Percentiles rank a stretch among this genome's conserved stretches.
phyloP scores from a whole-genome alignment of 2,113 vertebrate genomes.

The Pluvialis apricaria region DNA sequence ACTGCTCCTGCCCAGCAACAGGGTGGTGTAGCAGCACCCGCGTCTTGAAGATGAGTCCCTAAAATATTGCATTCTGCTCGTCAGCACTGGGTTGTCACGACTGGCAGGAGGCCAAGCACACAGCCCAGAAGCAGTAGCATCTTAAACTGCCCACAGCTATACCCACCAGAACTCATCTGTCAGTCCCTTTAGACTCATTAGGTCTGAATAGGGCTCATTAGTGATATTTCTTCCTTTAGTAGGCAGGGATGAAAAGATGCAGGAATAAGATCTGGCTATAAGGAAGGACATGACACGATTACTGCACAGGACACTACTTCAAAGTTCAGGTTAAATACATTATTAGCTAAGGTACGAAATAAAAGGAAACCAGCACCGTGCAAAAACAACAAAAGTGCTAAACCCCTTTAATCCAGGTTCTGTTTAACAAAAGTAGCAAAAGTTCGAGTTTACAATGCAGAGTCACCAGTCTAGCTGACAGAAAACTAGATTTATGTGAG shows the following conservation, averaged over 20 bases:
- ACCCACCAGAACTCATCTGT: neutral
- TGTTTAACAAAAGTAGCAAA: neutral
- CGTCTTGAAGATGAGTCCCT: fast-evolving
- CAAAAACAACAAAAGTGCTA: neutral
- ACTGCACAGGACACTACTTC: neutral
- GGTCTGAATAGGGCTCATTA: neutral
- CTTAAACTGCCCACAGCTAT: neutral
- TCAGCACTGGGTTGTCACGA: fast-evolving
- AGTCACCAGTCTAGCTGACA: neutral
- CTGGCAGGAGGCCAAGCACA: neutral
- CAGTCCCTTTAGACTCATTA: neutral
- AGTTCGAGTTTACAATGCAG: neutral
- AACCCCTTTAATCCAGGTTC: neutral
- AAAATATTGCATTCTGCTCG: neutral
- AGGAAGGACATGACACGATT: neutral
- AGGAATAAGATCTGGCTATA: neutral
- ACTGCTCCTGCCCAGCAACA: neutral
- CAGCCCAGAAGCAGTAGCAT: neutral
- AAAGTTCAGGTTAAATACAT: neutral
- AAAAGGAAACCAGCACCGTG: neutral
- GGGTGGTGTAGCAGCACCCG: fast-evolving
- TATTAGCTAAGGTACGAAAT: neutral
- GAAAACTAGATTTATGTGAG: neutral
- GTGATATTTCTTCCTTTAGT: neutral
- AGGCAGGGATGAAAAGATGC: neutral